Evolutionary conservation across 2,113 vertebrate species (phyloP), one percentile per base, ranked within the genome.

Genomic region (Megalops atlanticus): DNA sequence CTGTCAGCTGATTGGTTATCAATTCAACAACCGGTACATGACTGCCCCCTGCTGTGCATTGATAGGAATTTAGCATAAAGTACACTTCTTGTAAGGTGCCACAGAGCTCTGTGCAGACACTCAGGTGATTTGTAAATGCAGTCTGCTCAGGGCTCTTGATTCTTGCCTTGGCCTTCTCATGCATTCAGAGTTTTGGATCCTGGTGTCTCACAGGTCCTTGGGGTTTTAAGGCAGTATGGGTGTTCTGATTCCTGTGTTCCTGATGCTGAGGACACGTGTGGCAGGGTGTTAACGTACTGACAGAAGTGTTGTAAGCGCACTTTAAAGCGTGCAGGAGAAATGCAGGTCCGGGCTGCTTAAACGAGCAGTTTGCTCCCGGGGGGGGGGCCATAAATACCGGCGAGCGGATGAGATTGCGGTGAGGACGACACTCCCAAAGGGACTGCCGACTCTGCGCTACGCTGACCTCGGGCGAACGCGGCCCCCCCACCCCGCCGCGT

Each of bases 11-110:
- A 15, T 52, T 31, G 47, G 35, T 77, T 18, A n/a, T 14, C 36
- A 39, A 33, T 36, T 77, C 47, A 77, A 54, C 58, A 21, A 38
- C 45, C 76, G 38, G 35, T 33, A 54, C 49, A 10, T 21, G 76
- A 36, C 76, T 77, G 76, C 76, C 76, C 76, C 76, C 76, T 77
- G 58, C 47, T 77, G 76, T 77, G 31, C 76, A 77, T 54, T 18
- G n/a, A 38, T 7, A n/a, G 11, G 45, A 4, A 24, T 14, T 47
- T 36, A 77, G 16, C 52, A 77, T 54, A 77, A 36, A 77, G 38
- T 8, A 77, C 43, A 47, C 41, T 3, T 36, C 41, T 3, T 36
- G 7, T 10, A 45, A 38, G 58, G 21, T 24, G 38, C 33, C 11
- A 24, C 15, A 49, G 33, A 54, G 35, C 38, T 77, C 3, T 6